Percentiles rank a stretch among this genome's conserved stretches.
phyloP scores from a whole-genome alignment of 2,888 invertebrate genomes.

The Chamaedrilus cognettii region DNA sequence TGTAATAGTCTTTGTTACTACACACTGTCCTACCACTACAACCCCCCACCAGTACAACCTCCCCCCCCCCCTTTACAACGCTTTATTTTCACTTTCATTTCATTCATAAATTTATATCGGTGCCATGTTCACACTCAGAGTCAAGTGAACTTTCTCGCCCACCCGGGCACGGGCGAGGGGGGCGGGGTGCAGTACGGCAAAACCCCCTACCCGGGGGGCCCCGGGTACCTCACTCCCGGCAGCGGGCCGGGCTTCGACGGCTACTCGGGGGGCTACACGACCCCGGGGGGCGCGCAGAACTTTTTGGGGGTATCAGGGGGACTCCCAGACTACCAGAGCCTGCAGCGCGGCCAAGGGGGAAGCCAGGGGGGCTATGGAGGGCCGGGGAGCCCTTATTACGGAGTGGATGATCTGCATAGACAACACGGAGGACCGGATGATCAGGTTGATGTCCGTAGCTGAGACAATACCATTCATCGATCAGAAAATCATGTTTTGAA shows the following conservation, averaged over 20 bases:
- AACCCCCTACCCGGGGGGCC: constrained; percentile 27
- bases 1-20: no score
- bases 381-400: constrained; percentile 8
- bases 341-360: constrained; percentile 1
- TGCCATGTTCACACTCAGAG: no score
- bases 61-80: no score
- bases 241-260: constrained; percentile 9
- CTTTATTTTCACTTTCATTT: no score
- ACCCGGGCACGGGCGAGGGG: constrained; percentile 6
- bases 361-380: neutral
- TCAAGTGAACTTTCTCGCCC: neutral
- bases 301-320: no score
- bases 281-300: constrained; percentile 7
- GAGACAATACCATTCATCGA: neutral
- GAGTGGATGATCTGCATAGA: constrained; percentile 2
- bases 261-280: no score
- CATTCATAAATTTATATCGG: no score
- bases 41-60: no score
- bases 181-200: constrained; percentile 20
- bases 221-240: constrained; percentile 21
- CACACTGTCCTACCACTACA: no score
- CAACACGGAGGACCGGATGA: neutral
- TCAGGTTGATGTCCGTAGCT: constrained; percentile 9
- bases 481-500: no score
- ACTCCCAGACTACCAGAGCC: neutral